Evolutionary conservation across 2,888 invertebrate species (phyloP).

Genomic region (Drosophila vallismaia): DNA sequence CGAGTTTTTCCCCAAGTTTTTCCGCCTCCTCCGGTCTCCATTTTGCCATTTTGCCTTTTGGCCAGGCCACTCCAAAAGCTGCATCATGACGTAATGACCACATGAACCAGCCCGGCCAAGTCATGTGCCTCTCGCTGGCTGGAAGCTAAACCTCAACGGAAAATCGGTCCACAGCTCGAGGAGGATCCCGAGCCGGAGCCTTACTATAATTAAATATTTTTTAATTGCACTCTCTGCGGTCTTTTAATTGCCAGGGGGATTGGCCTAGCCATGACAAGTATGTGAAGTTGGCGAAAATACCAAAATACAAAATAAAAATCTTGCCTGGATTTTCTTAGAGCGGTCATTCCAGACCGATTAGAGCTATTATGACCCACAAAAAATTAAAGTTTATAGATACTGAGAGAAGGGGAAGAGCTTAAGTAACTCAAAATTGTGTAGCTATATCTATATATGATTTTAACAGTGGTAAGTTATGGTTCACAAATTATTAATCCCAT

Average conservation of each 20-base stretch:
- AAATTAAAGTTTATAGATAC: constrained; percentile 8
- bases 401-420: background rate
- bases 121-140: constrained; percentile 61
- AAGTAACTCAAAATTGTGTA: background rate
- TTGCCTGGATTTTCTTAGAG: constrained; percentile 25
- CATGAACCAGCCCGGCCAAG: constrained; percentile 53
- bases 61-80: constrained; percentile 42
- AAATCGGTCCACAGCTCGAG: constrained; percentile 43
- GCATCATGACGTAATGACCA: constrained; percentile 71
- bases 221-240: constrained; percentile 42
- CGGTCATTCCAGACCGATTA: constrained; percentile 34
- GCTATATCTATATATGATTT: too few species aligned
- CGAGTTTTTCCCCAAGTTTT: constrained; percentile 45
- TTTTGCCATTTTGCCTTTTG: constrained; percentile 15
- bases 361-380: constrained; percentile 18
- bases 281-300: constrained; percentile 7
- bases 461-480: too few species aligned
- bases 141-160: constrained; percentile 37
- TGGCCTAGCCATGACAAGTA: constrained; percentile 39
- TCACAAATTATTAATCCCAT: background rate
- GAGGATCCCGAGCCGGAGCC: constrained; percentile 35
- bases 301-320: constrained; percentile 9
- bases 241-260: constrained; percentile 56
- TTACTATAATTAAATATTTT: constrained; percentile 45
- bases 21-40: constrained; percentile 16